A percentile compares a stretch with the other conserved stretches of the same genome.
phyloP scores from a whole-genome alignment of 2,113 vertebrate genomes.

The Vicugna pacos region DNA sequence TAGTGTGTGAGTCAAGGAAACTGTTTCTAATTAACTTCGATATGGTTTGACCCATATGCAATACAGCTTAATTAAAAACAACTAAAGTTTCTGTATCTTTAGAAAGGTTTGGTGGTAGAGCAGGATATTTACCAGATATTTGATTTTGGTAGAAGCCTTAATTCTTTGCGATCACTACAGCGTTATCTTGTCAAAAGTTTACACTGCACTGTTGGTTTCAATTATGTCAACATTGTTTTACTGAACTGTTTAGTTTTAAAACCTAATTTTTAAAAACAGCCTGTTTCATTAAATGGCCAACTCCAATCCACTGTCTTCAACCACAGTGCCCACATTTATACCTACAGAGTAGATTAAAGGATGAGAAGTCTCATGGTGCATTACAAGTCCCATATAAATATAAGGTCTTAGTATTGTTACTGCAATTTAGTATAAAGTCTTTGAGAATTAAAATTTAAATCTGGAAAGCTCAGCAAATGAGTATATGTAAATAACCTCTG shows the following conservation, averaged over 20 bases:
- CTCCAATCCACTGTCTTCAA: background rate
- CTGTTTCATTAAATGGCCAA: background rate
- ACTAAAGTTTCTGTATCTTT: background rate
- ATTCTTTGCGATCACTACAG: background rate
- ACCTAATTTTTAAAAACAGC: background rate
- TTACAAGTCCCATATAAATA: background rate
- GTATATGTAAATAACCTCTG: constrained; percentile 80
- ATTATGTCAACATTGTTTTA: background rate
- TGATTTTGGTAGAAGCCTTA: background rate
- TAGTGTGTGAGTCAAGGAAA: background rate
- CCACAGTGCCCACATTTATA: background rate
- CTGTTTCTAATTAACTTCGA: background rate
- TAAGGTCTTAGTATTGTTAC: background rate
- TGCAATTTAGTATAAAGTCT: background rate
- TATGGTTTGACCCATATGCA: background rate
- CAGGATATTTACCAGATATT: background rate
- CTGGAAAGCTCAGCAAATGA: constrained; percentile 35
- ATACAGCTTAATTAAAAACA: background rate
- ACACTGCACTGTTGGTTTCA: background rate
- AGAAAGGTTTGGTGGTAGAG: background rate
- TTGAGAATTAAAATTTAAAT: constrained; percentile 32
- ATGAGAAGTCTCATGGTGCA: background rate
- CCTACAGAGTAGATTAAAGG: background rate
- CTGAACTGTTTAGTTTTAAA: background rate
- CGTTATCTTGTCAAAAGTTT: background rate